Base-by-base conservation (phyloP, 2,797 vertebrate genomes). In the Chlorospingus semifuscus region DNA sequence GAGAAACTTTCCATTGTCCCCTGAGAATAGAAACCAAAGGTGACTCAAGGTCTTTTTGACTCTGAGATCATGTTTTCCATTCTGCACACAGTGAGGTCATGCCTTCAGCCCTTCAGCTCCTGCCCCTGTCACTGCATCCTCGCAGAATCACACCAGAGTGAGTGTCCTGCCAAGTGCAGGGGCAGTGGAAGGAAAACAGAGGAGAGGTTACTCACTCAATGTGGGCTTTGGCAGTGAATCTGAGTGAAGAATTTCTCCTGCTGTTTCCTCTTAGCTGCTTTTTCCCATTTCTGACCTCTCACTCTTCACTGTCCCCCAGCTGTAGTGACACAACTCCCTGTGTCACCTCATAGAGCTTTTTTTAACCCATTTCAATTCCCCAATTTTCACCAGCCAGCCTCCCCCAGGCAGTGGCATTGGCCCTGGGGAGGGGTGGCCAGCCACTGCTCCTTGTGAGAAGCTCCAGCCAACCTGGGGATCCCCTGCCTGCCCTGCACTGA, bases 1-100 rank as follows among this genome's bases (percentile, higher is more conserved):
- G 61, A 75, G 79, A 83, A 94, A 94, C 65, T 94, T 94, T 83
- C 69, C 92, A 6, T 36, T 36, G 29, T 78, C 61, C 41, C 12
- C 27, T 60, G 46, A 34, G 72, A 91, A 81, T 20, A 75, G 87
- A 93, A 95, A 88, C 69, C 47, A 22, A 83, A 41, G 82, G 47
- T 78, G 34, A 57, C 71, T 87, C 20, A 8, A 89, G 64, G 52
- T 61, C 56, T 71, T 77, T 57, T 61, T 71, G 56, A 27, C n/a
- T 34, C 5, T 80, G 72, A 90, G 69, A 4, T 85, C 44, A 70
- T 77, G 55, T 46, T 94, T 89, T 89, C 91, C 68, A 9, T 77
- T 56, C n/a, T 74, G 46, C 22, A 4, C 32, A 7, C 0, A 1
- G 22, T 83, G 74, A 83, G 64, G 17, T 91, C n/a, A 34, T 50